phyloP scores from a whole-genome alignment of 2,113 vertebrate species.

The Actinemys pallida region DNA sequence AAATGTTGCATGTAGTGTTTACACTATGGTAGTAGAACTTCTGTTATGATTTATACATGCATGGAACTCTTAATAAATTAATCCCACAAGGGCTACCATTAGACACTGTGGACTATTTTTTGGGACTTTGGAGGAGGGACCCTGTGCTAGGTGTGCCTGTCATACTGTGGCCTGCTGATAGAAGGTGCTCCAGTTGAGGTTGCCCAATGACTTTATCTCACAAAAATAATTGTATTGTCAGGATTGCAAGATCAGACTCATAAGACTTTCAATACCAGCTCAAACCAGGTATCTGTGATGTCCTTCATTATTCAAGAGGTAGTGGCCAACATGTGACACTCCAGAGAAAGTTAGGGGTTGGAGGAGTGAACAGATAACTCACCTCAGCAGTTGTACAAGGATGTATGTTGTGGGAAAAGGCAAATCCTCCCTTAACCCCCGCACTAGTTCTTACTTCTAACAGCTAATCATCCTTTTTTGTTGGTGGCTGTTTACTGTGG shows the following conservation, averaged over 20 bases:
- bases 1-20: too few species aligned
- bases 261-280: background rate
- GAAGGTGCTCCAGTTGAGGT: too few species aligned
- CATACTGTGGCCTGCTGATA: too few species aligned
- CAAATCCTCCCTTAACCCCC: background rate
- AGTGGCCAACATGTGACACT: background rate
- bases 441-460: background rate
- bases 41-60: too few species aligned
- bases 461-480: background rate
- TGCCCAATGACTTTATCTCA: background rate
- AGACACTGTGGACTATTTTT: too few species aligned
- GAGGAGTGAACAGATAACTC: background rate
- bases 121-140: too few species aligned
- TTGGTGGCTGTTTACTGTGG: background rate
- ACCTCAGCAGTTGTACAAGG: accelerated
- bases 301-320: background rate
- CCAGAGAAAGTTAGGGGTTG: background rate
- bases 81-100: too few species aligned
- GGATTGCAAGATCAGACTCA: background rate
- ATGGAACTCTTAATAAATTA: too few species aligned
- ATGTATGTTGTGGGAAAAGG: background rate
- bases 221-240: background rate
- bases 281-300: background rate
- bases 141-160: too few species aligned
- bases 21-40: too few species aligned